A percentile compares a stretch with the other conserved stretches of the same genome.
Conservation (phyloP, 2,888 invertebrate species). For the Andricus curvator region DNA sequence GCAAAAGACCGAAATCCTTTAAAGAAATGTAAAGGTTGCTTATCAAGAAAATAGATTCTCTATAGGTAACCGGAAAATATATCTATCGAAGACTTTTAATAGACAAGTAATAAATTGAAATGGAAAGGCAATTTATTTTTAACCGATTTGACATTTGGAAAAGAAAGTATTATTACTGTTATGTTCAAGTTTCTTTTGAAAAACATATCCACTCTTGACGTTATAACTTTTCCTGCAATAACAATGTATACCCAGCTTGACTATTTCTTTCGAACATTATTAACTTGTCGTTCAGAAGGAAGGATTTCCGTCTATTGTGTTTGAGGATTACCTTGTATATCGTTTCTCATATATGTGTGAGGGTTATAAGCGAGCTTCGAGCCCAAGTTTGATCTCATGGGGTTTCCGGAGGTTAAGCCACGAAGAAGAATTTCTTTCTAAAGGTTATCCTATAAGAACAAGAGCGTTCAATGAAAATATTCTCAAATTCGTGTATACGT, state of each 20-base stretch:
- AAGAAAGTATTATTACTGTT: neutral
- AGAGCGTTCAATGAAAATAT: neutral
- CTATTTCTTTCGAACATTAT: neutral
- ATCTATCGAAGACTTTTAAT: neutral
- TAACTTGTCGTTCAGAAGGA: slow-evolving; percentile 9
- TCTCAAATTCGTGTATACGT: slow-evolving; percentile 39
- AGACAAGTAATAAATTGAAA: neutral
- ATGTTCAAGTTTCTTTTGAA: neutral
- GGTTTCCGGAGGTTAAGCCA: slow-evolving; percentile 60
- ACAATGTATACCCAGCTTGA: neutral
- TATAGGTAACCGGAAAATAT: neutral
- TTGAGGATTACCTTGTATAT: slow-evolving; percentile 8
- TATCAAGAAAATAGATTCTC: neutral
- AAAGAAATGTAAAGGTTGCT: neutral
- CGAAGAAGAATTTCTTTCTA: slow-evolving; percentile 46
- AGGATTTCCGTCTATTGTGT: slow-evolving; percentile 27
- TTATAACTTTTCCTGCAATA: neutral
- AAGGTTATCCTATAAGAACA: neutral
- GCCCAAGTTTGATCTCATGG: slow-evolving; percentile 53
- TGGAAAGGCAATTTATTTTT: neutral
- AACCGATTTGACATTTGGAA: too few species aligned
- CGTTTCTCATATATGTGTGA: slow-evolving; percentile 2
- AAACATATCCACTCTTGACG: slow-evolving; percentile 7
- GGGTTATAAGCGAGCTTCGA: neutral
- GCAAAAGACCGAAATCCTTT: neutral